Percentiles rank a stretch among this genome's conserved stretches.
Conservation (phyloP, 2,113 vertebrate species). For the Synchiropus splendidus region DNA sequence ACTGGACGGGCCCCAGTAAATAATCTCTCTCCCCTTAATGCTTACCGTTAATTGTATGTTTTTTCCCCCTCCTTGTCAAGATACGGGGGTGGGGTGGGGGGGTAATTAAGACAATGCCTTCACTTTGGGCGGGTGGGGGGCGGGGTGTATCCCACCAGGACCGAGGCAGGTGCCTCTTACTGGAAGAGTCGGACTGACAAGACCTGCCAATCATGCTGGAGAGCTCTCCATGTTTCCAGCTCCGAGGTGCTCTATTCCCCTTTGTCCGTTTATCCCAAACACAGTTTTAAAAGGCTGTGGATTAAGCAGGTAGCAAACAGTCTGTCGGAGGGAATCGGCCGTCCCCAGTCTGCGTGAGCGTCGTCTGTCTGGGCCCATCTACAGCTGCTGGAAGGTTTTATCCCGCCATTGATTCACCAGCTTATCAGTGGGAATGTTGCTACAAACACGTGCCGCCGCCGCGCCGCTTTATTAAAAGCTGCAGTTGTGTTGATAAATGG, state of each 20-base stretch:
- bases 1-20: conserved; percentile 61
- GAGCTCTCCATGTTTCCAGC: conserved; percentile 56
- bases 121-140: conserved; percentile 31
- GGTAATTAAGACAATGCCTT: conserved; percentile 67
- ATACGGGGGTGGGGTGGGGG: conserved; percentile 21
- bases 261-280: conserved; percentile 64
- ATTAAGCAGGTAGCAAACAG: conserved; percentile 64
- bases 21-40: conserved; percentile 59
- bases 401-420: conserved; percentile 39
- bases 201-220: conserved; percentile 66
- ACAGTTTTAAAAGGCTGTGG: conserved; percentile 59
- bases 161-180: conserved; percentile 63
- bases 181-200: conserved; percentile 58
- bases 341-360: conserved; percentile 32
- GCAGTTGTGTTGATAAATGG: no score
- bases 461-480: conserved; percentile 10
- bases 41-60: conserved; percentile 69
- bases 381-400: conserved; percentile 32
- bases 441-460: background rate
- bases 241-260: conserved; percentile 55
- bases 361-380: conserved; percentile 32
- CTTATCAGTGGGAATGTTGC: conserved; percentile 29
- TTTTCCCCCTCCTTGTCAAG: conserved; percentile 29
- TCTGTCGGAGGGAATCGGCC: conserved; percentile 54
- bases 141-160: conserved; percentile 44